Evolutionary conservation across 2,797 vertebrate genomes (phyloP).

Genomic region (Sandelia bainsii): DNA sequence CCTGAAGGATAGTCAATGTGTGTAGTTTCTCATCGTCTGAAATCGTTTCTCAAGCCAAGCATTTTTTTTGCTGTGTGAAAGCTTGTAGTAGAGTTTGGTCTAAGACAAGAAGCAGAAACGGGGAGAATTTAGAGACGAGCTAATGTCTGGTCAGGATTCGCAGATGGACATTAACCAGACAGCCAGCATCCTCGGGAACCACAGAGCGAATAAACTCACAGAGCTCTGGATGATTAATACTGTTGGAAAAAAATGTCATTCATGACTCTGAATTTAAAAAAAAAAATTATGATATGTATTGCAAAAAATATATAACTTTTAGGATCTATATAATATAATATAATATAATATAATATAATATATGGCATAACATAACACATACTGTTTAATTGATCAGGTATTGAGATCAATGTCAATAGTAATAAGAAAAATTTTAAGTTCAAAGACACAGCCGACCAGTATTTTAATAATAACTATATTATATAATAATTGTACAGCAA

Average conservation of each 20-base stretch:
- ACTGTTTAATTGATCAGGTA: too few relatives aligned
- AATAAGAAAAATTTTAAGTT: neutral
- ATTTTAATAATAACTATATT: too few relatives aligned
- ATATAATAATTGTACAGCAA: too few relatives aligned
- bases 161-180: conserved; percentile 81
- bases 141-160: conserved; percentile 75
- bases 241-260: neutral
- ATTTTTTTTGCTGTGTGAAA: conserved; percentile 55
- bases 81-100: conserved; percentile 41
- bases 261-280: neutral
- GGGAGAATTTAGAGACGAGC: conserved; percentile 67
- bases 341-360: neutral
- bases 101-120: conserved; percentile 80
- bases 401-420: neutral
- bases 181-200: conserved; percentile 55
- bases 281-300: neutral
- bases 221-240: conserved; percentile 38
- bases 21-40: conserved; percentile 42
- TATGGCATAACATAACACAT: too few relatives aligned
- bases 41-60: conserved; percentile 47
- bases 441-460: too few relatives aligned
- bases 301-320: neutral
- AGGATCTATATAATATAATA: too few relatives aligned
- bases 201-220: conserved; percentile 48
- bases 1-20: neutral